phyloP scores from a whole-genome alignment of 2,797 vertebrate species.

The Ciconia nigra region DNA sequence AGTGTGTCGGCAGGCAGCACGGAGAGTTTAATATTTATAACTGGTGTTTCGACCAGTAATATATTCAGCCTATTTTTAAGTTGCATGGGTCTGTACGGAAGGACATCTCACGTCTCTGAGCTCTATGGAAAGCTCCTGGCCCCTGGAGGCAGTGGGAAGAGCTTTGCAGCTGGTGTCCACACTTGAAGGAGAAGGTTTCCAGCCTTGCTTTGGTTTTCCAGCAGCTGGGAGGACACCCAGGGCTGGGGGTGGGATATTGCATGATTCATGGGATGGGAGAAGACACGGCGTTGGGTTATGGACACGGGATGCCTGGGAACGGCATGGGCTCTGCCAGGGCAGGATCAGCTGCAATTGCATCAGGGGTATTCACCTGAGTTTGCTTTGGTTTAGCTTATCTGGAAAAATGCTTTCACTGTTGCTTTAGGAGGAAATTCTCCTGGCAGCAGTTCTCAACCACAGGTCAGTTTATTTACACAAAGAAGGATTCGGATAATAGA shows the following conservation, averaged over 20 bases:
- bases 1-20: neutral
- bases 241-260: neutral
- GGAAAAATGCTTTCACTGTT: neutral
- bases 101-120: neutral
- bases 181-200: neutral
- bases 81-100: neutral
- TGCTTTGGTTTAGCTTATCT: neutral
- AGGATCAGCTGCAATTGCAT: neutral
- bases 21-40: slow-evolving; percentile 15
- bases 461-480: neutral
- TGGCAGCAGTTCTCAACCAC: neutral
- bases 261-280: neutral
- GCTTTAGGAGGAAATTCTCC: neutral
- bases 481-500: neutral
- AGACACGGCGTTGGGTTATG: neutral
- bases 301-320: neutral
- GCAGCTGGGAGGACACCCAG: neutral
- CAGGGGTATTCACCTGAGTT: neutral
- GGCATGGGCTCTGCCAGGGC: neutral
- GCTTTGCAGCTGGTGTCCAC: neutral
- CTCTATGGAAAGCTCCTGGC: neutral
- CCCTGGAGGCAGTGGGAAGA: neutral
- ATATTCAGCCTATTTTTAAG: slow-evolving; percentile 19
- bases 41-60: neutral
- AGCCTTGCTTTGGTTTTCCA: neutral